Base-by-base conservation (phyloP, 2,888 invertebrate genomes). In the Mamestra brassicae region DNA sequence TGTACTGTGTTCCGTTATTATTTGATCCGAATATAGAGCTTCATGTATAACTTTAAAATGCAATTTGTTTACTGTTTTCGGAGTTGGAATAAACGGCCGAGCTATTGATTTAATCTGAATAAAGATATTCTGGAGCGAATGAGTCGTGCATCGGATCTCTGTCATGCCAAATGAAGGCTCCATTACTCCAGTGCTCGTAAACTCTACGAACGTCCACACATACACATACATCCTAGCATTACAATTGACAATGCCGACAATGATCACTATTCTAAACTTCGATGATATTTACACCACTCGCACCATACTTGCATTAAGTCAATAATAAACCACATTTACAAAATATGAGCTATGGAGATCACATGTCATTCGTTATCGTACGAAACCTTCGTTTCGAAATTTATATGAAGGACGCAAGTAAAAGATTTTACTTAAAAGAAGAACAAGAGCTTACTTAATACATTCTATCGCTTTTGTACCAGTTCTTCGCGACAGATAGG, bases 181-280 rank as follows among this genome's bases (percentile, higher is more conserved):
- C 63, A 78, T 78, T 69, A 71, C 66, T 85, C 75, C 63, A 75
- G 78, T 62, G 74, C 76, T 84, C 87, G 81, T 85, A 85, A 87
- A 87, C 82, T 81, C 80, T 78, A 57, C 55, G 62, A 52, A 69
- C 75, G 71, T 71, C 66, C 58, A 38, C n/a, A 60, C 65, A 47
- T 17, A 60, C 50, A 78, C 74, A 66, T 64, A 81, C 68, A 65
- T 47, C 15, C 63, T 66, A 74, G 71, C 87, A 88, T 87, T 84
- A 91, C 87, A 91, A 90, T 88, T 89, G 89, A 91, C 89, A 84
- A 87, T 83, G 80, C 89, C 88, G 88, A 88, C 89, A 81, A 86
- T 84, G 81, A 86, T 89, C 85, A 88, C 85, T 89, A 90, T 86
- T 72, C 83, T 84, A 84, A 66, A 78, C 66, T 83, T 87, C 83